These are phyloP conservation scores for Sphaerodactylus townsendi DNA, from an alignment of 2,113 vertebrate species.

Conservation along the genomic window DNA sequence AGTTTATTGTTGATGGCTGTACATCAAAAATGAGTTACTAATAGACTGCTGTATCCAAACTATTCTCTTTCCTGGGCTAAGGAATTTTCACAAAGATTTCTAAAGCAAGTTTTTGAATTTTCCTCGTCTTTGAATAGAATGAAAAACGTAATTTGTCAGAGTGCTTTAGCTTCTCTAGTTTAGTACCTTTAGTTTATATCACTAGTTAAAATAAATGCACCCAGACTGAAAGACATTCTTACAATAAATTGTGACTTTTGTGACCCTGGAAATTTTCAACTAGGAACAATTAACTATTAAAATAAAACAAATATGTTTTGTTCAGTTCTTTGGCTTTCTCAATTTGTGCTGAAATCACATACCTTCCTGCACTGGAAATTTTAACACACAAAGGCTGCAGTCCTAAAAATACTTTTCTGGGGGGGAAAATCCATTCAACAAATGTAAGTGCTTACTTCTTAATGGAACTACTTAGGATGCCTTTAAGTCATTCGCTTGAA, in stretches of 20 bases:
- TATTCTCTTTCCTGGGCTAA: neutral
- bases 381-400: too few species aligned
- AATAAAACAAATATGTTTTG: neutral
- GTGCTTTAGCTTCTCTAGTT: neutral
- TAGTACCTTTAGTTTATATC: neutral
- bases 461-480: too few species aligned
- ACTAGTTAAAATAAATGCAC: neutral
- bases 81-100: neutral
- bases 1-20: neutral
- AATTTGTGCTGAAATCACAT: neutral
- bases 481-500: too few species aligned
- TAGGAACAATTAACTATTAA: neutral
- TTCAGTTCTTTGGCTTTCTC: neutral
- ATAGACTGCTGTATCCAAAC: neutral
- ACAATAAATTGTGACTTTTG: neutral
- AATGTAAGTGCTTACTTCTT: too few species aligned
- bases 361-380: too few species aligned
- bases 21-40: neutral
- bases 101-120: neutral
- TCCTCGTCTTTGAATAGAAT: neutral
- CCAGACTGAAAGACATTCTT: neutral
- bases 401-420: too few species aligned
- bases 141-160: neutral
- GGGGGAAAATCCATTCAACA: too few species aligned
- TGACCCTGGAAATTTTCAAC: neutral